Evolutionary conservation across 2,797 vertebrate species (phyloP), one percentile per base, ranked within the genome.

Genomic region (Falco columbarius): DNA sequence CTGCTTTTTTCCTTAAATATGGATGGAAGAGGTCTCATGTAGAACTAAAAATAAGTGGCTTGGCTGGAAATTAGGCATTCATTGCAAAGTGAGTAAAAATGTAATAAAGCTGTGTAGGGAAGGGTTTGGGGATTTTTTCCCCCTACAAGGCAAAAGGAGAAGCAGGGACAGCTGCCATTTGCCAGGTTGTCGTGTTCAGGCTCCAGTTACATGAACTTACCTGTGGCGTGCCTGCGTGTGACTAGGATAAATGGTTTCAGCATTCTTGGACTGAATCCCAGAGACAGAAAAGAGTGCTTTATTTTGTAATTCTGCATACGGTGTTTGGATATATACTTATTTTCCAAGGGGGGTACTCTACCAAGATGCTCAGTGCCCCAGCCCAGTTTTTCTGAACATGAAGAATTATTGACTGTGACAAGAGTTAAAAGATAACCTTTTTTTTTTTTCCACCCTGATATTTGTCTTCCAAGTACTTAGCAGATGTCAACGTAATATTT

Each of bases 131-230:
- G 38, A 40, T 7, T 10, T 46, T 36, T 29, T 23, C 10, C 4
- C 8, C n/a, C 3, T 42, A 32, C 27, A 56, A 80, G 46, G 87
- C 73, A 89, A 56, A 89, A 72, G 86, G 47, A 90, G 40, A 63
- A 47, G 55, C 27, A 73, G 90, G 59, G 58, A 81, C 83, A 95
- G 88, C 73, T 96, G 93, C 44, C 68, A n/a, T 72, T 79, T 86
- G 68, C 81, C 72, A 76, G 61, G 68, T 87, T 81, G 75, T 59
- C 15, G 1, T 87, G 83, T 86, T 95, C 81, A 62, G 67, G 36
- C 80, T 90, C 49, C 56, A 51, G 65, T 87, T 85, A 92, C 89
- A 89, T 10, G 51, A 71, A 61, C 38, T 42, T 44, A 66, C 89
- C 65, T 36, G 16, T 46, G 20, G 90, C 0, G 19, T 82, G 51